A percentile compares a stretch with the other conserved stretches of the same genome.
These are phyloP conservation scores for Macrophya alboannulata DNA, from an alignment of 2,888 invertebrate species.

Conservation along the genomic window DNA sequence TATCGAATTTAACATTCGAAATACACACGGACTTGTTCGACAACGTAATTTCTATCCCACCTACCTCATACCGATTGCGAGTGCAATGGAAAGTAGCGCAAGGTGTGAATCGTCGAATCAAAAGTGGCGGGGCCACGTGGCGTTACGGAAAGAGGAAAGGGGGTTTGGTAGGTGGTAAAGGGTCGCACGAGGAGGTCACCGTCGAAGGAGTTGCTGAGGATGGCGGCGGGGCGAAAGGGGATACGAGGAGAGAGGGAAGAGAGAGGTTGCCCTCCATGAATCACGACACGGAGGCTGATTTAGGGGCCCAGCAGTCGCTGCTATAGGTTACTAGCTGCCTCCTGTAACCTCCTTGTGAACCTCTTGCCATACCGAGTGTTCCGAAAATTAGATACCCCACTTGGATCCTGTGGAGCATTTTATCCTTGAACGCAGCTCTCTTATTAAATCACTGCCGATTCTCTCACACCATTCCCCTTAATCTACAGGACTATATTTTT, in stretches of 20 bases:
- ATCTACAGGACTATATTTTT: not conserved
- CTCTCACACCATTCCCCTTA: conserved; percentile 23
- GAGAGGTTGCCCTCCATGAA: conserved; percentile 79
- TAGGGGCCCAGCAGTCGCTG: conserved; percentile 78
- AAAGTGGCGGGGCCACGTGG: conserved; percentile 46
- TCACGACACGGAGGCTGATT: conserved; percentile 79
- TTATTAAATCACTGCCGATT: conserved; percentile 36
- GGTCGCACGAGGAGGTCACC: conserved; percentile 76
- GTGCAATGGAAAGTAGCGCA: not conserved
- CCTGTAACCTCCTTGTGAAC: conserved; percentile 73
- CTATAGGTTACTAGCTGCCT: conserved; percentile 75
- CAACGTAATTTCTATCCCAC: not conserved
- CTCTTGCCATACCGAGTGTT: conserved; percentile 68
- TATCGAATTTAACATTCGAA: not conserved
- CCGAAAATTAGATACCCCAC: conserved; percentile 60
- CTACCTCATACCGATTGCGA: not conserved
- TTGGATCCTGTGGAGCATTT: conserved; percentile 37
- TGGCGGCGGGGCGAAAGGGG: conserved; percentile 61
- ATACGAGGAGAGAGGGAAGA: conserved; percentile 62
- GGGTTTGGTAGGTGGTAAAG: conserved; percentile 66
- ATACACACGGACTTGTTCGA: not conserved
- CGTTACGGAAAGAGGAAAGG: conserved; percentile 15
- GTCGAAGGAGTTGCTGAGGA: conserved; percentile 69
- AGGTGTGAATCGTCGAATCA: conserved; percentile 35
- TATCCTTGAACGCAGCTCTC: conserved; percentile 28